These are phyloP conservation scores for Sarcophaga subvicina DNA, from an alignment of 2,888 invertebrate genomes.

Conservation along the genomic window DNA sequence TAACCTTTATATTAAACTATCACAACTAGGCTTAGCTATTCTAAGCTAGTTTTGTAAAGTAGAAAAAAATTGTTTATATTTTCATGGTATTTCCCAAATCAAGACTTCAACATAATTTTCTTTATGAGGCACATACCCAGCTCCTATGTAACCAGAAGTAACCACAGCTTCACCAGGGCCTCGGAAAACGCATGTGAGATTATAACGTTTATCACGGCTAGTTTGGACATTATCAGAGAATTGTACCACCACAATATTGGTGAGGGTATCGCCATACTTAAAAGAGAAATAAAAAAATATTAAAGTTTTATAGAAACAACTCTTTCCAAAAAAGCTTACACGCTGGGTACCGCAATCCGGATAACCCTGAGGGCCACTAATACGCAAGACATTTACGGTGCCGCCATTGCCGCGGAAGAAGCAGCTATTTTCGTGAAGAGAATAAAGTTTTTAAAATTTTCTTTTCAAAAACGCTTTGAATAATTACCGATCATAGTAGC, in stretches of 20 bases:
- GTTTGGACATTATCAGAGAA: constrained; percentile 97
- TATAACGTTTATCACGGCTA: constrained; percentile 94
- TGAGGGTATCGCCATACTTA: constrained; percentile 96
- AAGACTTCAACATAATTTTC: constrained; percentile 42
- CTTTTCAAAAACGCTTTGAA: neutral
- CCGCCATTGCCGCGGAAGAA: constrained; percentile 96
- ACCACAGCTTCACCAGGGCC: constrained; percentile 97
- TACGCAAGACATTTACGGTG: constrained; percentile 90
- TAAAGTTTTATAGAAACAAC: neutral
- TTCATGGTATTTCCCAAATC: constrained; percentile 46
- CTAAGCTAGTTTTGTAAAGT: neutral
- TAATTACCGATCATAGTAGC: constrained; percentile 88
- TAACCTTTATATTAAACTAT: neutral
- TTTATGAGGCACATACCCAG: constrained; percentile 86
- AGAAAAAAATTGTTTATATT: constrained; percentile 8
- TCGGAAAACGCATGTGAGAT: constrained; percentile 94
- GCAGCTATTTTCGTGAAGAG: constrained; percentile 83
- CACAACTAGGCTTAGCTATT: neutral
- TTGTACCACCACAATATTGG: constrained; percentile 96
- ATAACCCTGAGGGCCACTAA: constrained; percentile 95
- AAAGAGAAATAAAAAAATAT: neutral
- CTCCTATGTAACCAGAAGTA: constrained; percentile 95
- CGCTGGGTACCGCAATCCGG: constrained; percentile 96
- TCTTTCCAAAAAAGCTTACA: constrained; percentile 82
- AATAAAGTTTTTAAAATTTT: constrained; percentile 1